Percentiles rank a stretch among this genome's conserved stretches.
Evolutionary conservation across 2,888 invertebrate genomes (phyloP).

Genomic region (Polydrusus cervinus): DNA sequence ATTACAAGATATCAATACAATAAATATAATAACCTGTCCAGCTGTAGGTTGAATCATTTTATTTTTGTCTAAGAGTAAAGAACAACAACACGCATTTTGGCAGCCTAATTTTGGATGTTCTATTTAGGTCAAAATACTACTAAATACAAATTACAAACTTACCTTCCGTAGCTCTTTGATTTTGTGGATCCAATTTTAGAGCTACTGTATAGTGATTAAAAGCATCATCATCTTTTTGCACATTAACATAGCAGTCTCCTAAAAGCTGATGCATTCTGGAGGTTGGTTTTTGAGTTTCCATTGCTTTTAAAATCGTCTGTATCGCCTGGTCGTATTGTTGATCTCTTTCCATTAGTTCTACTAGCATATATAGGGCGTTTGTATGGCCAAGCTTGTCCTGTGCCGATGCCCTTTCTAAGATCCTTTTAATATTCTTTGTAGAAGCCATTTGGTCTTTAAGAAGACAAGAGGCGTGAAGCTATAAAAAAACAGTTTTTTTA

Average conservation of each 20-base stretch:
- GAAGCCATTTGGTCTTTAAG: slow-evolving; percentile 78
- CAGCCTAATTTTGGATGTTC: no score
- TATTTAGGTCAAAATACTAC: no score
- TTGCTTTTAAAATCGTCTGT: slow-evolving; percentile 79
- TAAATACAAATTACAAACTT: neutral
- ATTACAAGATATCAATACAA: no score
- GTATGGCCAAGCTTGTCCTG: slow-evolving; percentile 83
- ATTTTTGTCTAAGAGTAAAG: no score
- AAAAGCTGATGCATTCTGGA: slow-evolving; percentile 79
- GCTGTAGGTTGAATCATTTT: no score
- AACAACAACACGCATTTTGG: no score
- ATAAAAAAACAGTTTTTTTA: slow-evolving; percentile 24
- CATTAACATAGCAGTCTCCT: slow-evolving; percentile 77
- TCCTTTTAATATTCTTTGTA: slow-evolving; percentile 77
- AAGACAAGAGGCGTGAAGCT: slow-evolving; percentile 85
- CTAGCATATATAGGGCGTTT: slow-evolving; percentile 80
- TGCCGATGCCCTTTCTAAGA: slow-evolving; percentile 82
- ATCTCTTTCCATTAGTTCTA: slow-evolving; percentile 80
- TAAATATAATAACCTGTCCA: neutral
- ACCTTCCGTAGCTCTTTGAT: slow-evolving; percentile 78
- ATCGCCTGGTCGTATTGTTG: slow-evolving; percentile 80
- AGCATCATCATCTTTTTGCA: slow-evolving; percentile 80
- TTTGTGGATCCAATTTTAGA: slow-evolving; percentile 79
- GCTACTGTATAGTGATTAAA: slow-evolving; percentile 80
- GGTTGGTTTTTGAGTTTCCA: slow-evolving; percentile 75